Evolutionary conservation across 2,888 invertebrate genomes (phyloP).

Genomic region (Anaspis maculata): DNA sequence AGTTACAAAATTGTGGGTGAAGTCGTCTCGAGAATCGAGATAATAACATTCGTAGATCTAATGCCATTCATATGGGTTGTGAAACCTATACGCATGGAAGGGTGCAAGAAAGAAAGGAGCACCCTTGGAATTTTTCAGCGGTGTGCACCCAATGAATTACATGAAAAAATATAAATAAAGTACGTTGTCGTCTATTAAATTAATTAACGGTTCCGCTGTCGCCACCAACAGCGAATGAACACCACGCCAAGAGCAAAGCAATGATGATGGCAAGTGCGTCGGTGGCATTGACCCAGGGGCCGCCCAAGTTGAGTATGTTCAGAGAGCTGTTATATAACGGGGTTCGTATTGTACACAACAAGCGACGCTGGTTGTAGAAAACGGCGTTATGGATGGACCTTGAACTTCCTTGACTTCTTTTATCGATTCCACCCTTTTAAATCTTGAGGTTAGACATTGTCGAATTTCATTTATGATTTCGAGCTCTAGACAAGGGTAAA

Average conservation of each 20-base stretch:
- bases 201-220: slow-evolving; percentile 22
- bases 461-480: neutral
- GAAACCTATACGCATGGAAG: too few relatives aligned
- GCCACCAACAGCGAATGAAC: slow-evolving; percentile 13
- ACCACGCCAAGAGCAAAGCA: too few relatives aligned
- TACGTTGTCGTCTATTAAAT: slow-evolving; percentile 22
- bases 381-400: slow-evolving; percentile 19
- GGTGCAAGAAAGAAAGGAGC: too few relatives aligned
- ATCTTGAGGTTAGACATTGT: neutral
- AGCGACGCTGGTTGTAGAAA: slow-evolving; percentile 12
- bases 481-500: neutral
- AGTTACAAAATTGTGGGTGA: too few relatives aligned
- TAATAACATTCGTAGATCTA: too few relatives aligned
- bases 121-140: too few relatives aligned
- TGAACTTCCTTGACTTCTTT: slow-evolving; percentile 22
- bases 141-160: too few relatives aligned
- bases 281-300: slow-evolving; percentile 29
- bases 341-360: slow-evolving; percentile 14
- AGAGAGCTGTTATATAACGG: slow-evolving; percentile 22
- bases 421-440: too few relatives aligned
- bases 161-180: too few relatives aligned
- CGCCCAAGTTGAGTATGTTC: slow-evolving; percentile 27
- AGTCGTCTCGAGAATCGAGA: too few relatives aligned
- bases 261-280: slow-evolving; percentile 11
- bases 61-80: too few relatives aligned